Evolutionary conservation across 2,888 invertebrate species (phyloP), one percentile per base, ranked within the genome.

Genomic region (Polietes domitor): DNA sequence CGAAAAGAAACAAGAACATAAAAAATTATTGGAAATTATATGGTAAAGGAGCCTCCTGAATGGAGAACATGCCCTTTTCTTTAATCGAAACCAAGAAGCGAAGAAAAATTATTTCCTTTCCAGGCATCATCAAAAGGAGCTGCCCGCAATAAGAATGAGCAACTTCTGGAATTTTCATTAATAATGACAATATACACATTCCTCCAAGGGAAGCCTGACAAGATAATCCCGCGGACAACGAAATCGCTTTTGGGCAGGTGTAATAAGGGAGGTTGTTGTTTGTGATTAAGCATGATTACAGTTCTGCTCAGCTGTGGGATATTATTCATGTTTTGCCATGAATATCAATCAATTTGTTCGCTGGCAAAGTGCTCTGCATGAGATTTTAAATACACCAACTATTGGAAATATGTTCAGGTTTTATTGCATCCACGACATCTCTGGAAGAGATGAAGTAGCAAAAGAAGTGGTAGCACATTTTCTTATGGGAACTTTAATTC

Each of bases 1-100:
- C 83, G 77, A 55, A 78, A 61, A 70, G 75, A 72, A 37, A 83
- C 28, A 65, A 63, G 37, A n/a, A n/a, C 61, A 70, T 53, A 77
- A 83, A 77, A 83, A 78, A 81, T 84, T 78, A 81, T 72, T 75
- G 5, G 61, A 84, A 84, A 84, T 84, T 84, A 84, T 78, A 84
- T 72, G 78, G 43, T 78, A 58, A 78, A 81, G 28, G 65, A 75
- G 53, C 24, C 77, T 55, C n/a, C n/a, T n/a, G n/a, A n/a, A n/a
- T n/a, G n/a, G n/a, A n/a, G n/a, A 43, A 43, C 68, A 43, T 24
- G 68, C 12, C 21, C 21, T 41, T 65, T 47, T 68, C 37, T 24
- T n/a, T 43, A 68, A 68, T 68, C 68, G 68, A 68, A 68, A 43
- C 43, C 37, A 68, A n/a, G n/a, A n/a, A n/a, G n/a, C n/a, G 24